A percentile compares a stretch with the other conserved stretches of the same genome.
Conservation (phyloP, 35 echinoderm and acorn worm genomes). For the Hemicentrotus pulcherrimus region DNA sequence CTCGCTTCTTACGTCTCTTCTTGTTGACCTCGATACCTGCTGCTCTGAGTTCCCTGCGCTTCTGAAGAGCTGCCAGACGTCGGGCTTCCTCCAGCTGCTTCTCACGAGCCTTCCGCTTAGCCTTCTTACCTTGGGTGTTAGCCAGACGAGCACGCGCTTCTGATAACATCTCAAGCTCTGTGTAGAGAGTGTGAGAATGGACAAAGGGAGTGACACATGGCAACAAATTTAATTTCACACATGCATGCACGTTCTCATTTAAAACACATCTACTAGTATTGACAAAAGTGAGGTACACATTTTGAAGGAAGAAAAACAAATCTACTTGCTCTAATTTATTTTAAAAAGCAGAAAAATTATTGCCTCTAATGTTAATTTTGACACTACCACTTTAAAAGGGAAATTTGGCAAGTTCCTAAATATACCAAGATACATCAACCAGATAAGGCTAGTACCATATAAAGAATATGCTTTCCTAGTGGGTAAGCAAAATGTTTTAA, state of each 20-base stretch:
- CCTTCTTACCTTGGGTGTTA: constrained; percentile 99
- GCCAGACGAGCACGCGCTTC: constrained; percentile 98
- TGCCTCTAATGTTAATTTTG: too few species aligned
- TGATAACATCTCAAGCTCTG: constrained; percentile 98
- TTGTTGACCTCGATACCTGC: constrained; percentile 87
- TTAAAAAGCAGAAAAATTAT: too few species aligned
- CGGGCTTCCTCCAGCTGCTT: constrained; percentile 93
- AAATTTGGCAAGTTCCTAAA: too few species aligned
- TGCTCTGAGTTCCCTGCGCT: constrained; percentile 84
- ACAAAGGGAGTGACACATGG: neutral
- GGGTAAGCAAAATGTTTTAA: too few species aligned
- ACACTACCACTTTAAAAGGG: too few species aligned
- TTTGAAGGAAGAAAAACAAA: too few species aligned
- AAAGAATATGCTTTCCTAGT: too few species aligned
- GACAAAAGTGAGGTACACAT: neutral
- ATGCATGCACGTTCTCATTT: neutral
- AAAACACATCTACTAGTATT: neutral
- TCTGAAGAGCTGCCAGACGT: constrained; percentile 86
- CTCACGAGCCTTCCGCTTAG: constrained; percentile 93
- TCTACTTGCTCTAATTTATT: too few species aligned
- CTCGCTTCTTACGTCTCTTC: constrained; percentile 82
- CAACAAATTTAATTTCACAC: neutral
- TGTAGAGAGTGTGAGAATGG: neutral
- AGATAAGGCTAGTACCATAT: too few species aligned
- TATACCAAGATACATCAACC: too few species aligned